These are phyloP conservation scores for Eilema caniola DNA, from an alignment of 2,888 invertebrate species.

Conservation along the genomic window DNA sequence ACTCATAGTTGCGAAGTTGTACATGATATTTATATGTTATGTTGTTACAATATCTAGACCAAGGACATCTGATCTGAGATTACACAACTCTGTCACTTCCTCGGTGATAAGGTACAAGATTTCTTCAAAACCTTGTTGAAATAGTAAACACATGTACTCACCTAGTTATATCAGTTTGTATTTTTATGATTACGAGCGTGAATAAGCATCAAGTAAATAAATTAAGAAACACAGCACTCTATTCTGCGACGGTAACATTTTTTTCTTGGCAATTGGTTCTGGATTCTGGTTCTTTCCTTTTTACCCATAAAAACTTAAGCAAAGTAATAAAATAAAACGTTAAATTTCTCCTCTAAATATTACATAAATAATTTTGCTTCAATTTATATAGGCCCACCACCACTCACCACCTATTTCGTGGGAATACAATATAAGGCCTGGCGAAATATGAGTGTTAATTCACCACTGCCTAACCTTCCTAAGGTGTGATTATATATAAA, in stretches of 20 bases:
- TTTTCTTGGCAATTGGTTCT: too few relatives aligned
- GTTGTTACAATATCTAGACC: slow-evolving; percentile 39
- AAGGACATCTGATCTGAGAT: slow-evolving; percentile 33
- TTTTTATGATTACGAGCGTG: neutral
- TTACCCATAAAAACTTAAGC: too few relatives aligned
- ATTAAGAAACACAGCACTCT: neutral
- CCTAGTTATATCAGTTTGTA: neutral
- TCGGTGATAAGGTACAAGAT: slow-evolving; percentile 26
- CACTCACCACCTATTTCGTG: too few relatives aligned
- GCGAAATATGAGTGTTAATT: too few relatives aligned
- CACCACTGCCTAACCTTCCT: too few relatives aligned
- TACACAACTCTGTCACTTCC: slow-evolving; percentile 48
- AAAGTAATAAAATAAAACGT: too few relatives aligned
- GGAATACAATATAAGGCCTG: too few relatives aligned
- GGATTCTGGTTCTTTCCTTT: too few relatives aligned
- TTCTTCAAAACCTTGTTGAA: slow-evolving; percentile 21
- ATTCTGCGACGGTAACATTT: neutral
- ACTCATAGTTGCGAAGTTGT: neutral
- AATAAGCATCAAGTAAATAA: neutral
- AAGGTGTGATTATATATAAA: too few relatives aligned
- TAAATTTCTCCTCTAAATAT: too few relatives aligned
- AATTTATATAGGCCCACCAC: too few relatives aligned
- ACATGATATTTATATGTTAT: neutral
- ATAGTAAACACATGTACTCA: neutral
- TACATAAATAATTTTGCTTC: too few relatives aligned